Base-by-base conservation (phyloP, 2,888 invertebrate species). In the Penaeus monodon region DNA sequence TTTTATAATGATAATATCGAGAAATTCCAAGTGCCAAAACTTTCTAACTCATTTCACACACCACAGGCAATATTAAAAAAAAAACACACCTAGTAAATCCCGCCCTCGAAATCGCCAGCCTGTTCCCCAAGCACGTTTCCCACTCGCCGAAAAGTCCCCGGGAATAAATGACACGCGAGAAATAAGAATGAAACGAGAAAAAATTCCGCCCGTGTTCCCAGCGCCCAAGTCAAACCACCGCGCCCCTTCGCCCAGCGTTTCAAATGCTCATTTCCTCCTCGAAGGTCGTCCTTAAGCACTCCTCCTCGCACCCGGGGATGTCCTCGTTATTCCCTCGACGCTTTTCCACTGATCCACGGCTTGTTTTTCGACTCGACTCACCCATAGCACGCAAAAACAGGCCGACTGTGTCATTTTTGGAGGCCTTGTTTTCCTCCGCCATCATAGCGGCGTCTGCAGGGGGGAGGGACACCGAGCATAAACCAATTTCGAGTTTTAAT, bases 311-410 rank as follows among this genome's bases (percentile, higher is more conserved):
- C 24, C 8, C 17, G 57, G 20, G 12, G 2, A 64, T 63, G 10
- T n/a, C 8, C 33, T 66, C 14, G 24, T 22, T 24, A 68, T 65
- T 20, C 38, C 65, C 14, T 6, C 20, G 17, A 20, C 17, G 10
- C 57, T 57, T 57, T 57, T 57, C 17, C 17, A 57, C 57, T 57
- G 57, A 57, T 33, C 57, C 24, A 8, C 8, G 78, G 8, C 20
- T 8, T 38, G n/a, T 7, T 49, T 57, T 63, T 78, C 33, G n/a
- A 33, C 84, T 27, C 29, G 65, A 83, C 88, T 89, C 73, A 90
- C 90, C 90, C 90, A 90, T 90, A 17, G 90, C 90, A 65, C 84
- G 86, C 12, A 90, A 80, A 83, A 90, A 90, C 17, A 90, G 73
- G 17, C 90, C 90, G 64, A 90, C 90, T 8, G 88, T 74, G 73